These are phyloP conservation scores for Gyps fulvus DNA, from an alignment of 2,113 vertebrate genomes.

Conservation along the genomic window DNA sequence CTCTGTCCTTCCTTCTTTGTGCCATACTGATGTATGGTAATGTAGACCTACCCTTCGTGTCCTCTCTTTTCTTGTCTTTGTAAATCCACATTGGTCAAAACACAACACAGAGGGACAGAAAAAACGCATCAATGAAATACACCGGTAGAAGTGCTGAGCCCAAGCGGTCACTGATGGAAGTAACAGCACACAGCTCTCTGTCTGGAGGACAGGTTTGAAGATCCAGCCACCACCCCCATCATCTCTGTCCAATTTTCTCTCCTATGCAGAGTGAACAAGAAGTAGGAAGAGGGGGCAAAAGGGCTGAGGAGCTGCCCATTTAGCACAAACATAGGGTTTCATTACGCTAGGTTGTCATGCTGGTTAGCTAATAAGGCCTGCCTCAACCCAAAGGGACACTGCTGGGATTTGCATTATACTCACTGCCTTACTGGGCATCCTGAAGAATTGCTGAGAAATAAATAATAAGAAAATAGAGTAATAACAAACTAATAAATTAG, in stretches of 20 bases:
- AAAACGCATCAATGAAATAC: not conserved
- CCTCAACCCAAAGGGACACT: not conserved
- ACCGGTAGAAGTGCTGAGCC: not conserved
- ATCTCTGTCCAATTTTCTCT: not conserved
- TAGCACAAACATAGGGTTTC: not conserved
- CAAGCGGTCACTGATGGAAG: fast-evolving
- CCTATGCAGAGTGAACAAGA: not conserved
- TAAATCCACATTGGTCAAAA: not conserved
- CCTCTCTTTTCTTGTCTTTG: not conserved
- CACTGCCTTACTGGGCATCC: not conserved
- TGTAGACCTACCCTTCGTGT: not conserved
- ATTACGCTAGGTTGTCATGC: not conserved
- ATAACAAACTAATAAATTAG: conserved; percentile 9
- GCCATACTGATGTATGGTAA: not conserved
- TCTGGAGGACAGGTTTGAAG: not conserved
- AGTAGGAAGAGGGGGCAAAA: not conserved
- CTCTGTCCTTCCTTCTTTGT: not conserved
- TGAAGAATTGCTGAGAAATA: not conserved
- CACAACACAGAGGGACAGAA: not conserved
- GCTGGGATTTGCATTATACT: not conserved
- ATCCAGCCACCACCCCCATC: not conserved
- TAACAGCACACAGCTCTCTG: not conserved
- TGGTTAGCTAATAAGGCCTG: not conserved
- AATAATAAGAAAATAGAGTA: not conserved
- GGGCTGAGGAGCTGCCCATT: not conserved